Evolutionary conservation across 2,113 vertebrate species (phyloP).

Genomic region (Pardalotus punctatus): DNA sequence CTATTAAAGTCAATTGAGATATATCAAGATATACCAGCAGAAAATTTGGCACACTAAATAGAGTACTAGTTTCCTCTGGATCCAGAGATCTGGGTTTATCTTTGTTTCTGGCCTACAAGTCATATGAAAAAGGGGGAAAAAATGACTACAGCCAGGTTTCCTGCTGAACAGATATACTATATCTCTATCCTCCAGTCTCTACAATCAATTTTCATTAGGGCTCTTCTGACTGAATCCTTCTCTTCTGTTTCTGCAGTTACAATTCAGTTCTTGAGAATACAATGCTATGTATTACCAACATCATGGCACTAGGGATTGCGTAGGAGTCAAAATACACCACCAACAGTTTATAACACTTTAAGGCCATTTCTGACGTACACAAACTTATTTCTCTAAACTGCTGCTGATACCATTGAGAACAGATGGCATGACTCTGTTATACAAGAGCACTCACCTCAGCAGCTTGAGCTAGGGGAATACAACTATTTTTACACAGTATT

Average conservation of each 20-base stretch:
- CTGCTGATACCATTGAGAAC: background rate
- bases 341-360: background rate
- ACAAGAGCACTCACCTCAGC: background rate
- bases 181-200: background rate
- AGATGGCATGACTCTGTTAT: background rate
- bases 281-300: background rate
- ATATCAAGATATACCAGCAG: conserved; percentile 5
- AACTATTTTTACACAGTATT: background rate
- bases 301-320: background rate
- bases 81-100: conserved; percentile 9
- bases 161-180: background rate
- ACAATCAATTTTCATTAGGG: conserved; percentile 53
- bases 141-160: background rate
- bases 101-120: conserved; percentile 30
- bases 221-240: conserved; percentile 2
- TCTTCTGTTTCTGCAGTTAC: background rate
- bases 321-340: background rate
- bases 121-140: background rate
- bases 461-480: background rate
- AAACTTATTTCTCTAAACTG: background rate
- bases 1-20: conserved; percentile 13
- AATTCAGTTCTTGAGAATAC: background rate
- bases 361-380: background rate
- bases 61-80: conserved; percentile 12
- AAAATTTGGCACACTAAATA: conserved; percentile 32